A percentile compares a stretch with the other conserved stretches of the same genome.
These are phyloP conservation scores for Fundulus diaphanus DNA, from an alignment of 2,797 vertebrate species.

Conservation along the genomic window DNA sequence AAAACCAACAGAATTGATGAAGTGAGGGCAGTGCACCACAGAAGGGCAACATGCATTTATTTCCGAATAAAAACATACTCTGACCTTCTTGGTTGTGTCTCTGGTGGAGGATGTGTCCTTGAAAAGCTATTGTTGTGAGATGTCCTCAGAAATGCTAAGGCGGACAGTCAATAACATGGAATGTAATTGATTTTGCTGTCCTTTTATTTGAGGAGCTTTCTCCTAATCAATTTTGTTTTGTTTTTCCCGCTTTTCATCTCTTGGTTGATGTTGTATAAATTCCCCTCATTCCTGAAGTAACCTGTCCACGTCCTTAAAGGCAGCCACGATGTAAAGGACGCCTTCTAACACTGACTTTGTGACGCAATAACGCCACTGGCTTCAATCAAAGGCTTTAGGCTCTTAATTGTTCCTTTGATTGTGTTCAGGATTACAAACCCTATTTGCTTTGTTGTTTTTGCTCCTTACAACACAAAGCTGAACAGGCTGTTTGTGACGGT, in stretches of 20 bases:
- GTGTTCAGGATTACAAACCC: not conserved
- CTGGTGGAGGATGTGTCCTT: conserved; percentile 42
- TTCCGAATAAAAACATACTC: conserved; percentile 31
- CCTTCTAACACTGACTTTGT: conserved; percentile 50
- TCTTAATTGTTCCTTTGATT: conserved; percentile 40
- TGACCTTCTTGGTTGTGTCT: conserved; percentile 25
- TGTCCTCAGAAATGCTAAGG: conserved; percentile 42
- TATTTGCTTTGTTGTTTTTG: not conserved
- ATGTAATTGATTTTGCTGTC: conserved; percentile 54
- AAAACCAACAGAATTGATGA: conserved; percentile 11
- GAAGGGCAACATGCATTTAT: conserved; percentile 16
- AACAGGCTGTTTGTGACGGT: not conserved
- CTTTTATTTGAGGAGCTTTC: conserved; percentile 54
- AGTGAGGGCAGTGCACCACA: conserved; percentile 4
- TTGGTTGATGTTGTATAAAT: conserved; percentile 28
- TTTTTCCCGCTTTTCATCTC: conserved; percentile 45
- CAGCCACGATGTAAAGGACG: conserved; percentile 44
- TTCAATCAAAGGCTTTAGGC: conserved; percentile 47
- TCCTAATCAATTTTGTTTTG: conserved; percentile 56
- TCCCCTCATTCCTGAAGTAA: conserved; percentile 39
- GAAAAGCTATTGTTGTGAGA: conserved; percentile 28
- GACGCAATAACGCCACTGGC: conserved; percentile 22
- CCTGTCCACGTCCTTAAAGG: conserved; percentile 33
- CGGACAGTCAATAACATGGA: conserved; percentile 38
- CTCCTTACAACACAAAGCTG: not conserved